A percentile compares a stretch with the other conserved stretches of the same genome.
phyloP scores from a whole-genome alignment of 2,113 vertebrate genomes.

The Heteronetta atricapilla region DNA sequence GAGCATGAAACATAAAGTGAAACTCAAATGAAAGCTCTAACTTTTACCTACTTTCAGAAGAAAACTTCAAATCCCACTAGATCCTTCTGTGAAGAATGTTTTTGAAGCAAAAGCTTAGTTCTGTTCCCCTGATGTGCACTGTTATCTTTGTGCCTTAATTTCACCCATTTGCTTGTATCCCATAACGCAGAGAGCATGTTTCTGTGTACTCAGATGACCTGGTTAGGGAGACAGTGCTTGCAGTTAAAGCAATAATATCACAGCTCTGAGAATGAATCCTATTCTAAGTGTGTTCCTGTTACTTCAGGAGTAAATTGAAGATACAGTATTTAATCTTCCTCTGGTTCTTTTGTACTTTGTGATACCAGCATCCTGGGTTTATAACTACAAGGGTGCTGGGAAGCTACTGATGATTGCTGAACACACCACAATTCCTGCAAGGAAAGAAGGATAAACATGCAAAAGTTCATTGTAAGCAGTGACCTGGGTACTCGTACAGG shows the following conservation, averaged over 20 bases:
- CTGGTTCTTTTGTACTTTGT: background rate
- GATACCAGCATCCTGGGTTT: background rate
- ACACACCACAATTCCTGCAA: background rate
- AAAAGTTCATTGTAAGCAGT: background rate
- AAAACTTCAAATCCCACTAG: conserved; percentile 62
- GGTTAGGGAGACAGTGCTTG: background rate
- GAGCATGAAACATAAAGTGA: conserved; percentile 35
- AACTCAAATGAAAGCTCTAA: conserved; percentile 59
- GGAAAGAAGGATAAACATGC: background rate
- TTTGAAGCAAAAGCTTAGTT: conserved; percentile 63
- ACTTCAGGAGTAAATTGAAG: background rate
- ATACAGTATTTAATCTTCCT: background rate
- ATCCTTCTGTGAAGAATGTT: conserved; percentile 29
- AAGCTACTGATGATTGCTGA: background rate
- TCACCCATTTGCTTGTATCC: conserved; percentile 37
- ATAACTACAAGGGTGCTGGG: background rate
- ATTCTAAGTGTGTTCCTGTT: background rate
- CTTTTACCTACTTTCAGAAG: conserved; percentile 57
- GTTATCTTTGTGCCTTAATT: conserved; percentile 50
- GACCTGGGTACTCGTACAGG: background rate
- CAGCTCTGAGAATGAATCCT: background rate
- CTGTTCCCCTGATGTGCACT: conserved; percentile 35
- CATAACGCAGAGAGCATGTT: background rate
- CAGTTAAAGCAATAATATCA: background rate
- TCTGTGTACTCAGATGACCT: background rate